A percentile compares a stretch with the other conserved stretches of the same genome.
Conservation (phyloP, 2,888 invertebrate species). For the Dorcus hopei region DNA sequence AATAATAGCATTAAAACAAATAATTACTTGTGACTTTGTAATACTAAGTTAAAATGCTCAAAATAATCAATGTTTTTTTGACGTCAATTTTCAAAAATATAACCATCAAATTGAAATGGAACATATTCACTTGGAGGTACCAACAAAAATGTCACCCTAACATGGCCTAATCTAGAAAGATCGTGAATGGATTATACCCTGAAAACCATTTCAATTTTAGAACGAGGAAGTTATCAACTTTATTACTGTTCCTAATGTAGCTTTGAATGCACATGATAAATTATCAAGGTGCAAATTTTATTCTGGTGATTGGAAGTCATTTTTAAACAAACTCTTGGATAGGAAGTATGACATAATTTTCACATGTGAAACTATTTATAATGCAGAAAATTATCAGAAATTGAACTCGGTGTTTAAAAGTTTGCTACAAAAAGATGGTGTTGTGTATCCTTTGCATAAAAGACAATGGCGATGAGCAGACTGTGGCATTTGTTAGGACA, state of each 20-base stretch:
- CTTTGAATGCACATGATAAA: conserved; percentile 57
- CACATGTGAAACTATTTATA: conserved; percentile 93
- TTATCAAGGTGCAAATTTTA: conserved; percentile 55
- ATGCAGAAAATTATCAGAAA: conserved; percentile 73
- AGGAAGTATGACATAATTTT: conserved; percentile 78
- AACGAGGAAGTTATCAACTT: conserved; percentile 78
- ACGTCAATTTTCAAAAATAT: too few species aligned
- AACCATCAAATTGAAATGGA: too few species aligned
- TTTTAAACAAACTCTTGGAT: conserved; percentile 42
- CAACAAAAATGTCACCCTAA: too few species aligned
- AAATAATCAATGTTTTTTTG: too few species aligned
- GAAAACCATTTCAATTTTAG: conserved; percentile 53
- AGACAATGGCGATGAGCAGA: background rate
- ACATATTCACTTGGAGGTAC: too few species aligned
- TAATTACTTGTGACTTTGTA: too few species aligned
- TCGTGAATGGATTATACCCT: background rate
- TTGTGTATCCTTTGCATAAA: conserved; percentile 56
- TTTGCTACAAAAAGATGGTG: conserved; percentile 61
- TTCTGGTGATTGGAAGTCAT: conserved; percentile 65
- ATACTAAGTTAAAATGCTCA: too few species aligned
- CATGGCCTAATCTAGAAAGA: too few species aligned
- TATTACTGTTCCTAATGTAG: conserved; percentile 79
- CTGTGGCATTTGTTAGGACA: too few species aligned
- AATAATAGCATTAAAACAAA: too few species aligned
- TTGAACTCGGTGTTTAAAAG: conserved; percentile 66